Evolutionary conservation across 2,888 invertebrate species (phyloP).

Genomic region (Meliscaeva auricollis): DNA sequence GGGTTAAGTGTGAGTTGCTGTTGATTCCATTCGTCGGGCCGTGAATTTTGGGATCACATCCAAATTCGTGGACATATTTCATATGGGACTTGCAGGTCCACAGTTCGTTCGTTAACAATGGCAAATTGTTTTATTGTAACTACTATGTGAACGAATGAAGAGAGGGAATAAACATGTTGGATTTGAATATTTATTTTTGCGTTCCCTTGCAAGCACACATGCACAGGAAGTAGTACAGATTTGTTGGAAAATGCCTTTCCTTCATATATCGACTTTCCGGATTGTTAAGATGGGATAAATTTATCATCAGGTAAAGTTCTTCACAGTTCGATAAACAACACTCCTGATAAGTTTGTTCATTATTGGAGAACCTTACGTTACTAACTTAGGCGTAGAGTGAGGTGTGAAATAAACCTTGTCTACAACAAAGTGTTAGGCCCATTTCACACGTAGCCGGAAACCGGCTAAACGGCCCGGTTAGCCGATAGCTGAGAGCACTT

Average conservation of each 20-base stretch:
- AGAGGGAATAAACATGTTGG: constrained; percentile 46
- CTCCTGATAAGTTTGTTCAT: background rate
- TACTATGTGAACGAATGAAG: constrained; percentile 17
- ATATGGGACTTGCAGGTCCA: constrained; percentile 67
- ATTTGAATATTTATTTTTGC: constrained; percentile 9
- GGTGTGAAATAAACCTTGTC: no score
- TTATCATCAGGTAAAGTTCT: background rate
- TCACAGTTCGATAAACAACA: background rate
- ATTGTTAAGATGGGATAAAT: background rate
- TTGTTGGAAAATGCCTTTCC: background rate
- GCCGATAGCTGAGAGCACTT: no score
- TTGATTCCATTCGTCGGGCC: constrained; percentile 34
- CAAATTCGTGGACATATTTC: constrained; percentile 72
- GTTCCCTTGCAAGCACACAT: constrained; percentile 3
- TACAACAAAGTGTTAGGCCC: no score
- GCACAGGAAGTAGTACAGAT: constrained; percentile 28
- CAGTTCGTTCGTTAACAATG: constrained; percentile 70
- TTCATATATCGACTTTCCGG: background rate
- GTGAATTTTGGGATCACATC: constrained; percentile 70
- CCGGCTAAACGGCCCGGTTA: no score
- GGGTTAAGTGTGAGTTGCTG: constrained; percentile 15
- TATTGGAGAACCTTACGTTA: no score
- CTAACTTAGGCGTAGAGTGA: no score
- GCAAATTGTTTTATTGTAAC: constrained; percentile 74
- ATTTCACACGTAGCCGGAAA: no score